Conservation (phyloP, 1,140 invertebrate species). For the Drosophila lini region DNA sequence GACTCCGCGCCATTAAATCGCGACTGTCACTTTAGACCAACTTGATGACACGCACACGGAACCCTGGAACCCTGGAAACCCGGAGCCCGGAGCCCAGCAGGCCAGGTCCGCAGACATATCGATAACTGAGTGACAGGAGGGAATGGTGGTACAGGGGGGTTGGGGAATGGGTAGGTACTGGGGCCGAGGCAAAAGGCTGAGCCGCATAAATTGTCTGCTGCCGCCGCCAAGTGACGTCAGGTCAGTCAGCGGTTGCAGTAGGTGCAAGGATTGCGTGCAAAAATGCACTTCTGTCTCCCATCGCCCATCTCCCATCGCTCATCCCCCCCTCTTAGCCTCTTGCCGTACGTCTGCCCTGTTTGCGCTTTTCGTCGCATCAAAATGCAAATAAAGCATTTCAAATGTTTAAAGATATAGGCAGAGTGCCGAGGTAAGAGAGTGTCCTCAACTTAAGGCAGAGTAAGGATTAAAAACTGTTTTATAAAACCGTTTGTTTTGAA, state of each 20-base stretch:
- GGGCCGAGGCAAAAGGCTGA: slow-evolving; percentile 22
- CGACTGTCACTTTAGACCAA: slow-evolving; percentile 84
- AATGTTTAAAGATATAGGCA: slow-evolving; percentile 54
- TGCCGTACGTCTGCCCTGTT: neutral
- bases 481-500: neutral
- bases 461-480: neutral
- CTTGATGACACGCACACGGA: slow-evolving; percentile 83
- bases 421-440: slow-evolving; percentile 18
- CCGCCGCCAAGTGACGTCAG: slow-evolving; percentile 79
- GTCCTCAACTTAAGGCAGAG: neutral
- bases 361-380: slow-evolving; percentile 77
- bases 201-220: slow-evolving; percentile 78
- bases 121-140: slow-evolving; percentile 50
- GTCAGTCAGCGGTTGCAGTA: slow-evolving; percentile 68
- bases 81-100: slow-evolving; percentile 35
- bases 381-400: slow-evolving; percentile 82
- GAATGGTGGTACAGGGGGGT: neutral
- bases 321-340: neutral
- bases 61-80: slow-evolving; percentile 16
- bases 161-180: neutral
- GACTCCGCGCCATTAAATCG: slow-evolving; percentile 79
- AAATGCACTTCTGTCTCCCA: slow-evolving; percentile 73
- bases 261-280: slow-evolving; percentile 79
- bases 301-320: slow-evolving; percentile 13
- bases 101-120: slow-evolving; percentile 47